Evolutionary conservation across 2,888 invertebrate genomes (phyloP).

Genomic region (Pollenia griseotomentosa): DNA sequence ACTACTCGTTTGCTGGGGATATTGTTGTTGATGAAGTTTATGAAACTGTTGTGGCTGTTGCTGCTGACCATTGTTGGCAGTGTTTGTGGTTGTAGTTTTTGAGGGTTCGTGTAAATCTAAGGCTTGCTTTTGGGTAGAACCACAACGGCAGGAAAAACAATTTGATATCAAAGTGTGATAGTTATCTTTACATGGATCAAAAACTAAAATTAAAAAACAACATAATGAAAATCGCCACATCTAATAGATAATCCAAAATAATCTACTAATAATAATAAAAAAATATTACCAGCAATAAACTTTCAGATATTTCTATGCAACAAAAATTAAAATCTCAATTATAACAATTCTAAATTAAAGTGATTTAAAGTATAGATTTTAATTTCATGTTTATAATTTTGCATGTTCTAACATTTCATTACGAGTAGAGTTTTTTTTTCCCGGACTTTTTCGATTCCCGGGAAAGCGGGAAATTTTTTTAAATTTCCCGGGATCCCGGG

Average conservation of each 20-base stretch:
- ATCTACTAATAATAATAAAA: too few species aligned
- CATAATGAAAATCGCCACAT: neutral
- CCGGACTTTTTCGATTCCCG: too few species aligned
- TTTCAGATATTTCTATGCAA: too few species aligned
- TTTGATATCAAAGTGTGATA: conserved; percentile 76
- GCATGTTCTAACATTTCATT: too few species aligned
- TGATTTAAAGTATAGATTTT: too few species aligned
- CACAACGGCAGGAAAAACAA: conserved; percentile 75
- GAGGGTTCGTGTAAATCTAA: conserved; percentile 73
- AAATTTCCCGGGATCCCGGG: too few species aligned
- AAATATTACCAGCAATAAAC: too few species aligned
- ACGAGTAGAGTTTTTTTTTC: too few species aligned
- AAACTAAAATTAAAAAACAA: conserved; percentile 76
- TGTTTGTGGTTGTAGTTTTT: conserved; percentile 55
- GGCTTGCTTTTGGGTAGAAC: conserved; percentile 74
- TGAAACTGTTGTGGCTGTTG: conserved; percentile 52
- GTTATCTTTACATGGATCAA: conserved; percentile 79
- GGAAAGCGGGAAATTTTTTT: too few species aligned
- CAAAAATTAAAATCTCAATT: too few species aligned
- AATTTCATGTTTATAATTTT: too few species aligned
- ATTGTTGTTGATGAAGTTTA: conserved; percentile 50
- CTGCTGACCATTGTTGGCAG: conserved; percentile 64
- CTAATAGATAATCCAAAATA: neutral
- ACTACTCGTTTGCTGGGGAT: conserved; percentile 65
- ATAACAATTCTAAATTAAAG: too few species aligned